Evolutionary conservation across 1,140 invertebrate genomes (phyloP), one percentile per base, ranked within the genome.

Genomic region (Orussus abietinus): DNA sequence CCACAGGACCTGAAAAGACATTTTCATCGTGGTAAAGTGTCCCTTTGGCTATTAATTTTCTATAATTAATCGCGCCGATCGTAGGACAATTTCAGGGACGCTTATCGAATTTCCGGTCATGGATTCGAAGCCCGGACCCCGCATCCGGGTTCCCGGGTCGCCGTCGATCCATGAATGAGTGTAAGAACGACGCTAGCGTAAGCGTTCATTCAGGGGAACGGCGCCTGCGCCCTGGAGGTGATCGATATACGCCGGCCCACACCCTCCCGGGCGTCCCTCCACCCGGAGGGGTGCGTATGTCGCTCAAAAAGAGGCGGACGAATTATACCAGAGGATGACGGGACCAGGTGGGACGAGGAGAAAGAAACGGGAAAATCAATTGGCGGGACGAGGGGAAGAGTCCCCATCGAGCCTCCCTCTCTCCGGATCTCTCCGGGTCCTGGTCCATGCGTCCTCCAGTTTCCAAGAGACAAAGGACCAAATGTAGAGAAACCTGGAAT

Each of bases 201-300:
- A 50, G 45, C 45, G 50, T 62, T 63, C 62, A 67, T 67, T 66
- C 64, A 64, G 49, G 50, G 55, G 21, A 25, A 17, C 33, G 33
- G 55, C 64, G 64, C 58, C 22, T 63, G 64, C 62, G 64, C 62
- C 21, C 32, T 32, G n/a, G 20, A 18, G 5, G 11, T 48, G 47
- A 66, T 66, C 63, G 61, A 66, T 66, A 66, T 64, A 62, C 51
- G 51, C 51, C 18, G 44, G 45, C 44, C 46, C 53, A 51, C 26
- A 48, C 38, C 52, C 52, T 55, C 36, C 48, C 12, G n/a, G n/a
- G n/a, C 22, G 22, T 25, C 22, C n/a, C 22, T 25, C 22, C 22
- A n/a, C n/a, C n/a, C n/a, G n/a, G n/a, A n/a, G n/a, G n/a, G n/a
- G n/a, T n/a, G n/a, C n/a, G n/a, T n/a, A n/a, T n/a, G n/a, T n/a